Conservation (phyloP, 2,797 vertebrate genomes). For the Gadopsis marmoratus region DNA sequence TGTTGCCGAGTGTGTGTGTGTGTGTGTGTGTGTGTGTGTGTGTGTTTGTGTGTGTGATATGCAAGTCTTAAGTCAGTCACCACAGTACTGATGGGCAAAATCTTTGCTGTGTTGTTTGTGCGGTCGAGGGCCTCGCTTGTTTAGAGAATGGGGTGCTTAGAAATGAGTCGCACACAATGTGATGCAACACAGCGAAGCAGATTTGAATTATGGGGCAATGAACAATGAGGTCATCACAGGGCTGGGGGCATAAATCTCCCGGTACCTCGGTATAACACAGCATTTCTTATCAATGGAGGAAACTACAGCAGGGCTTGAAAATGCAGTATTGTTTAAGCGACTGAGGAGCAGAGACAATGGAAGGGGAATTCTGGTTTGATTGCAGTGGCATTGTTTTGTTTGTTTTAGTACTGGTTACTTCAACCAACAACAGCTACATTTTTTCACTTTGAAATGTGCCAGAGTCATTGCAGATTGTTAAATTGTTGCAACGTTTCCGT, state of each 20-base stretch:
- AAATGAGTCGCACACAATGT: conserved; percentile 82
- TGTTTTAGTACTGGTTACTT: conserved; percentile 25
- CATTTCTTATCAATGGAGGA: conserved; percentile 78
- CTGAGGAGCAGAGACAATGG: conserved; percentile 60
- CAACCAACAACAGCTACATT: conserved; percentile 12
- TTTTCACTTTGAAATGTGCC: conserved; percentile 1
- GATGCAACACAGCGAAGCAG: conserved; percentile 79
- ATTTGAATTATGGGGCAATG: conserved; percentile 84
- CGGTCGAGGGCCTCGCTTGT: conserved; percentile 58
- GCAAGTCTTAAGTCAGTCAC: conserved; percentile 53
- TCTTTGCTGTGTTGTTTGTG: conserved; percentile 55
- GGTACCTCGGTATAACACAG: conserved; percentile 58
- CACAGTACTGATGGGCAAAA: conserved; percentile 61
- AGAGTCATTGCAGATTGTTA: conserved; percentile 24
- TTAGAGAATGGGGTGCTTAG: conserved; percentile 70
- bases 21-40: conserved; percentile 17
- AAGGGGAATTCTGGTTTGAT: conserved; percentile 58
- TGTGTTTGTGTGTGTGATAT: too few species aligned
- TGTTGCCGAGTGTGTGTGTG: conserved; percentile 26
- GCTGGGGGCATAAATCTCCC: conserved; percentile 78
- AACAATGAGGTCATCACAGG: conserved; percentile 83
- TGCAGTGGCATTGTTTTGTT: conserved; percentile 32
- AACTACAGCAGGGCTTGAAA: conserved; percentile 53
- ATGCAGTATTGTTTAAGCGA: conserved; percentile 65
- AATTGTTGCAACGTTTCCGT: conserved; percentile 18